Base-by-base conservation (phyloP, 2,888 invertebrate genomes). In the Rhogogaster chlorosoma region DNA sequence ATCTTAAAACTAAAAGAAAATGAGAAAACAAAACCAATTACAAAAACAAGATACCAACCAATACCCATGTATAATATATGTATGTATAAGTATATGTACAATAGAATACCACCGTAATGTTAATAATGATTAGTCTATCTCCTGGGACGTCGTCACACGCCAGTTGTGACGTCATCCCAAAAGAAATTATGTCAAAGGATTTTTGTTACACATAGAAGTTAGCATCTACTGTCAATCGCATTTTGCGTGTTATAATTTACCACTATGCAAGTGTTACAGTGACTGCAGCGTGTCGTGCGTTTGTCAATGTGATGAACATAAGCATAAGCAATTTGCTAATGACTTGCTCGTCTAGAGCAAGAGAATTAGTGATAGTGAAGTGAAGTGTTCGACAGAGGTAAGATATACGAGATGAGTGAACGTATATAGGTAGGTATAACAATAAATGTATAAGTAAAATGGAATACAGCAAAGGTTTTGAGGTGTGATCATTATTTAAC, bases 31-130 rank as follows among this genome's bases (percentile, higher is more conserved):
- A 84, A 75, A 67, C 88, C 85, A 85, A 83, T 87, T 86, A 87
- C 90, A 88, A 90, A 90, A 90, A 88, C 90, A 87, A 91, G 92
- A 93, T 93, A 93, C 93, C 92, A 93, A 93, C 92, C 90, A 92
- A 90, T 88, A 92, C 90, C 71, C 91, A 88, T 87, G 90, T 91
- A 91, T 90, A 88, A 87, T 88, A 90, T 89, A 84, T 90, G 90
- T 61, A 61, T 49, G 6, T 32, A 38, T 26, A 71, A 12, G 10
- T 42, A 71, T 22, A 18, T 49, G 18, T 49, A 49, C 49, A 32
- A 80, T 32, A 45, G 70, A 67, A 70, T 67, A 83, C 83, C 83
- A 83, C 83, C 83, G 67, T 64, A 29, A 45, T 61, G 83, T 83
- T 83, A 67, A 45, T 38, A 82, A 64, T 29, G 29, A 61, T 80